Percentiles rank a stretch among this genome's conserved stretches.
These are phyloP conservation scores for Synanthedon formicaeformis DNA, from an alignment of 2,888 invertebrate species.

Conservation along the genomic window DNA sequence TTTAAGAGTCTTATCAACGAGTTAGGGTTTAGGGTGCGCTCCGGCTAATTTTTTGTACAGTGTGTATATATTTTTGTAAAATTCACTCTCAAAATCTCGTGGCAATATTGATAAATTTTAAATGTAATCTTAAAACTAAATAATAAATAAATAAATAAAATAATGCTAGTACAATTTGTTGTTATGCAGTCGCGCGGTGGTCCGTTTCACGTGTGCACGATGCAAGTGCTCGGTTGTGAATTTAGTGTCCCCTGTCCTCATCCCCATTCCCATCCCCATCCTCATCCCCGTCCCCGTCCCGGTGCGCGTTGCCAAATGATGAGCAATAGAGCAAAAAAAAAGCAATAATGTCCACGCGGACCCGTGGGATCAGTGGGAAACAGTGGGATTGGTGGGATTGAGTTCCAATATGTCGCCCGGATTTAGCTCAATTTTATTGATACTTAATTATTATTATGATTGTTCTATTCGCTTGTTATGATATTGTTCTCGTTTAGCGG, in stretches of 20 bases:
- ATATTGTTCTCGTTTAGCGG: conserved; percentile 18
- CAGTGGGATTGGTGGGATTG: too few species aligned
- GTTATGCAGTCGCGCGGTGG: conserved; percentile 21
- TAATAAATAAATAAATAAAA: conserved; percentile 22
- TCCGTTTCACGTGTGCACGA: conserved; percentile 13
- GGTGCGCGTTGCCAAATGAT: conserved; percentile 47
- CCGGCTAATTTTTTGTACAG: conserved; percentile 59
- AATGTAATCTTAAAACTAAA: conserved; percentile 42
- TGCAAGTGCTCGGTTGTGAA: conserved; percentile 53
- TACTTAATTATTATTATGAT: conserved; percentile 40
- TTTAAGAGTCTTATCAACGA: conserved; percentile 61
- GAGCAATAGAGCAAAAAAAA: conserved; percentile 18
- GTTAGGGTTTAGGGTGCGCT: conserved; percentile 47
- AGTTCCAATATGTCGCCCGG: conserved; percentile 12
- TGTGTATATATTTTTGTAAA: conserved; percentile 67
- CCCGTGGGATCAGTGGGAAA: too few species aligned
- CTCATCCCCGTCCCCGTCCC: conserved; percentile 3
- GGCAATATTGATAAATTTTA: conserved; percentile 63
- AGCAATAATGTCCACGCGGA: background rate
- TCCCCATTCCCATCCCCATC: conserved; percentile 9
- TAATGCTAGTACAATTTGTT: conserved; percentile 44
- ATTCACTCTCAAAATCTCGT: conserved; percentile 52
- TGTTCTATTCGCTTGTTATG: conserved; percentile 57
- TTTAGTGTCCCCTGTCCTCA: conserved; percentile 32
- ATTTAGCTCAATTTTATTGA: conserved; percentile 66